Evolutionary conservation across 2,888 invertebrate genomes (phyloP), one percentile per base, ranked within the genome.

Genomic region (Liposcelis brunnea): DNA sequence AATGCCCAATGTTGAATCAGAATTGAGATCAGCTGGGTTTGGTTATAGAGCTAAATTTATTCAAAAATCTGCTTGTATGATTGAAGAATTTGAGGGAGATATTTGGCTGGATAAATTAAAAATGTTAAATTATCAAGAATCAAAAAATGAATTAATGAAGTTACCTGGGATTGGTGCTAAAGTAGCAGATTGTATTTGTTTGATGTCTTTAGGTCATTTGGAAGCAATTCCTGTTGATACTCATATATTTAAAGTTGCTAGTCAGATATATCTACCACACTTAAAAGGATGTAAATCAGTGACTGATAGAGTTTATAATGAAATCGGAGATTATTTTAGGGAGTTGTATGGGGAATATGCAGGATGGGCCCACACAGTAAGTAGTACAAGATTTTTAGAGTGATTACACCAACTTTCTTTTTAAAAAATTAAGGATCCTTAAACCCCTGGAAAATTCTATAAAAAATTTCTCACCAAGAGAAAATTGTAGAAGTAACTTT

Each of bases 111-210:
- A 71, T 18, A 61, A 67, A 42, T 64, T 97, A 3, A 72, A 77
- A 49, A 61, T 67, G 10, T 64, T 77, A 61, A 64, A 75, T 11
- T 94, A 93, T 56, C 64, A 67, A 36, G 73, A 80, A 49, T 84
- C 90, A 1, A 80, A 77, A 54, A 57, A 62, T 14, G 74, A 80
- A 55, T 68, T 97, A 4, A 76, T 83, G 64, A 71, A 74, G 49
- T 63, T 97, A 31, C 77, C 80, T 52, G 97, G 97, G 8, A 79
- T 98, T 54, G 97, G 97, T 2, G 82, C 87, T 7, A 97, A 97
- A 75, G 91, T 98, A 14, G 93, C 97, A 0, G 97, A 98, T 64
- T 98, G 97, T 63, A 84, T 98, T 54, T 91, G 90, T 59, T 70
- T 98, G 15, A 97, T 98, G 95, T 91, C 94, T 0, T 61, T 98